phyloP scores from a whole-genome alignment of 2,888 invertebrate species.

The Mesopsocus fuscifrons region DNA sequence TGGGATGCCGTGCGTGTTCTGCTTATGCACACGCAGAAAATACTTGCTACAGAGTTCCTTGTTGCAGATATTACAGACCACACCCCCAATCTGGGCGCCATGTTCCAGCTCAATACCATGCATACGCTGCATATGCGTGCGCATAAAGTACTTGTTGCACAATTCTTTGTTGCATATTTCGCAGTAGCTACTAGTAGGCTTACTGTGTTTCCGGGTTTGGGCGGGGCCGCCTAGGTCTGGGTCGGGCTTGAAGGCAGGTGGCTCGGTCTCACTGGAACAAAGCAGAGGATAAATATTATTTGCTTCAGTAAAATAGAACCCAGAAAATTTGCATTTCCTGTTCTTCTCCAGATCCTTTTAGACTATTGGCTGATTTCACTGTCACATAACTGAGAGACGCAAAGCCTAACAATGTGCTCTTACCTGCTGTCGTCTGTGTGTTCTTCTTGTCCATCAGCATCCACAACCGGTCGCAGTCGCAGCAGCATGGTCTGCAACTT shows the following conservation, averaged over 20 bases:
- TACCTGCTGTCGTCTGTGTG: not conserved
- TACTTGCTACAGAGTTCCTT: conserved; percentile 97
- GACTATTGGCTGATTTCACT: too few relatives aligned
- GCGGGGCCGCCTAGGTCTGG: not conserved
- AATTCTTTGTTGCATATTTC: conserved; percentile 97
- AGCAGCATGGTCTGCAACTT: conserved; percentile 81
- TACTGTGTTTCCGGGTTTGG: conserved; percentile 25
- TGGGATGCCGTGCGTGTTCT: conserved; percentile 91
- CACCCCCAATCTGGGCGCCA: conserved; percentile 80
- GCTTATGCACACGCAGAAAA: conserved; percentile 91
- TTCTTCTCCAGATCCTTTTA: too few relatives aligned
- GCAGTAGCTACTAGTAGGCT: conserved; percentile 74
- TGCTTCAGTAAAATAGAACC: conserved; percentile 8
- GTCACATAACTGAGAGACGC: too few relatives aligned
- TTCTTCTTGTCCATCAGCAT: conserved; percentile 20
- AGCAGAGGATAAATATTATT: too few relatives aligned
- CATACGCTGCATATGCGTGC: conserved; percentile 98
- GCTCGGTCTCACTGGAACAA: not conserved
- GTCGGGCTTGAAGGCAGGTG: not conserved
- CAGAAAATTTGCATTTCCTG: not conserved
- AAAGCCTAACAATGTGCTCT: too few relatives aligned
- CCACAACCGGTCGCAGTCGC: conserved; percentile 48
- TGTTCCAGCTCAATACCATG: conserved; percentile 89
- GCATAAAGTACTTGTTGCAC: conserved; percentile 99
- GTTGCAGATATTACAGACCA: conserved; percentile 93